Percentiles rank a stretch among this genome's conserved stretches.
Conservation (phyloP, 2,888 invertebrate genomes). For the Eupelmus urozonus region DNA sequence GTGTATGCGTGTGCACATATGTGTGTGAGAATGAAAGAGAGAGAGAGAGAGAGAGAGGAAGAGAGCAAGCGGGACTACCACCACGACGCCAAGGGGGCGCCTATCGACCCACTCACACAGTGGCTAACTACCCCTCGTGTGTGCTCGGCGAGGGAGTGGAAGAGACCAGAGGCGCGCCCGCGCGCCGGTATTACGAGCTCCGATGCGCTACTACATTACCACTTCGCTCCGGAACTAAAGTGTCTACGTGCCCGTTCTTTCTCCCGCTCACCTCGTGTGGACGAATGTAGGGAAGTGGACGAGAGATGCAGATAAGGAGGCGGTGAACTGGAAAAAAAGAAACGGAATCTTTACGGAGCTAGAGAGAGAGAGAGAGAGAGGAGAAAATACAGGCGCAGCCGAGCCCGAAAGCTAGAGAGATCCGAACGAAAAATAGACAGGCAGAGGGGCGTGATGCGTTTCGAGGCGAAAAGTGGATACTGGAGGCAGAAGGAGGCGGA, state of each 20-base stretch:
- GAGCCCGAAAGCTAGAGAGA: not conserved
- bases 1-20: too few species aligned
- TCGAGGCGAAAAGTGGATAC: not conserved
- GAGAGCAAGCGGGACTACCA: slow-evolving; percentile 40
- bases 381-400: too few species aligned
- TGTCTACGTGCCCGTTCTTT: slow-evolving; percentile 17
- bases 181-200: slow-evolving; percentile 13
- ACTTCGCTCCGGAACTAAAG: slow-evolving; percentile 34
- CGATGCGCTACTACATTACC: slow-evolving; percentile 35
- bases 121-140: slow-evolving; percentile 61
- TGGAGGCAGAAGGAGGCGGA: too few species aligned
- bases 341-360: not conserved
- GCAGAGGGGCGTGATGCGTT: too few species aligned
- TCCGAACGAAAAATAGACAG: not conserved
- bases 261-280: not conserved
- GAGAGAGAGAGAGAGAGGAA: slow-evolving; percentile 11
- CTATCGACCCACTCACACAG: slow-evolving; percentile 67
- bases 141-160: not conserved
- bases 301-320: not conserved
- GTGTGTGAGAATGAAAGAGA: slow-evolving; percentile 5
- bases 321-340: not conserved
- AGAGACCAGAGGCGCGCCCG: not conserved
- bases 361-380: too few species aligned
- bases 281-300: too few species aligned
- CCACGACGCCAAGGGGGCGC: slow-evolving; percentile 67